Evolutionary conservation across 2,113 vertebrate species (phyloP), one percentile per base, ranked within the genome.

Genomic region (Sialia sialis): DNA sequence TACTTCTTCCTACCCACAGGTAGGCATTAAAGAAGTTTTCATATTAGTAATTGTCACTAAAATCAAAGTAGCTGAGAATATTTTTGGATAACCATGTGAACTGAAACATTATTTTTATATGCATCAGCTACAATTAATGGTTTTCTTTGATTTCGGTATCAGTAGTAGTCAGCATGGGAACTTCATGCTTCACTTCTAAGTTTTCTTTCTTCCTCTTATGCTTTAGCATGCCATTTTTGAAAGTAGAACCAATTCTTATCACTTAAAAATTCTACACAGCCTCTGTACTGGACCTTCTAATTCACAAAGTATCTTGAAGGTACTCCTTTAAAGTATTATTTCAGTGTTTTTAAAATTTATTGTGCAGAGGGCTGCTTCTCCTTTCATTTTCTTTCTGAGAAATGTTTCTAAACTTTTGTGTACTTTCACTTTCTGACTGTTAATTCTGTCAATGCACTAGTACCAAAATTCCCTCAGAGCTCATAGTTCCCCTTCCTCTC

Each of bases 331-430:
- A 75, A 94, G 27, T 51, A 80, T 32, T n/a, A 62, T 12, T 73
- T 83, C 38, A 74, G 55, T 55, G 58, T 73, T 83, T 51, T 49
- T 29, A 51, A 80, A 77, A 56, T 51, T 10, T 20, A 38, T 60
- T 49, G 5, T 38, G n/a, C 48, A 83, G 66, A 44, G 8, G 17
- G 49, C 32, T 87, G 36, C 51, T 88, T 64, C 82, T 83, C 10
- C 75, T 96, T 96, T 94, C 88, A 93, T 94, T 96, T 96, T 96
- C 94, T 30, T 94, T 93, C 85, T 92, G 94, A 95, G 72, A 91
- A 93, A 91, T 41, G 25, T 58, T 83, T 82, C 77, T 82, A 77
- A 51, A 48, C 49, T 72, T 79, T 4, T 60, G 30, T 1, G 17
- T 79, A 20, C 63, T 90, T 94, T 91, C 67, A 90, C 46, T 94